Base-by-base conservation (phyloP, 2,888 invertebrate species). In the Drosophila testacea region DNA sequence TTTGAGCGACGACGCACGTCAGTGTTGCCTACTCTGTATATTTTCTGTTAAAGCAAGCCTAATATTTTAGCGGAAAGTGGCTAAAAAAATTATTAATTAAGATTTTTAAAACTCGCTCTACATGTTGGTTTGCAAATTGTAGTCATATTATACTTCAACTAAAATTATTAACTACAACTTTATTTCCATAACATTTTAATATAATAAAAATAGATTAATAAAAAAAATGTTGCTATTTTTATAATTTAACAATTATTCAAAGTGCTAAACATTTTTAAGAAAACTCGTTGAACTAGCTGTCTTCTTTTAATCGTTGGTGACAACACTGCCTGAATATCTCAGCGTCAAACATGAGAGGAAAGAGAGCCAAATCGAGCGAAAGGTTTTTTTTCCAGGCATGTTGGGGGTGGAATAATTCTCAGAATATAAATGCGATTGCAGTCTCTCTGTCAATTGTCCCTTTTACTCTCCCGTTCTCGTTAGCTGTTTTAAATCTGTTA, bases 1-100 rank as follows among this genome's bases (percentile, higher is more conserved):
- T 62, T 73, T 39, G 77, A 55, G 73, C 69, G 52, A 55, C 61
- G 50, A 9, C 55, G 22, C 13, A 11, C 22, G 48, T 28, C 69
- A 77, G 77, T 69, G 76, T 11, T 76, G 76, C 4, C 44, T 34
- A 38, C 4, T 6, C 22, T 2, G 41, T 42, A 4, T 28, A 34
- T 47, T 61, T 30, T 16, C 63, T 30, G 65, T 9, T 42, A 38
- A 4, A 30, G 6, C 10, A 16, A 11, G 16, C 54, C 2, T 6
- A 32, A 7, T 34, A 0, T 1, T 28, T 30, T 30, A 22, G 38
- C 39, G 6, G 13, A 4, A 13, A 46, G 30, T 6, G n/a, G 11
- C 16, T 61, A 30, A 4, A 30, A 6, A 6, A 47, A n/a, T n/a
- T n/a, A n/a, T n/a, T n/a, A n/a, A n/a, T n/a, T n/a, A n/a, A n/a